phyloP scores from a whole-genome alignment of 2,888 invertebrate species.

The Hecatera dysodea region DNA sequence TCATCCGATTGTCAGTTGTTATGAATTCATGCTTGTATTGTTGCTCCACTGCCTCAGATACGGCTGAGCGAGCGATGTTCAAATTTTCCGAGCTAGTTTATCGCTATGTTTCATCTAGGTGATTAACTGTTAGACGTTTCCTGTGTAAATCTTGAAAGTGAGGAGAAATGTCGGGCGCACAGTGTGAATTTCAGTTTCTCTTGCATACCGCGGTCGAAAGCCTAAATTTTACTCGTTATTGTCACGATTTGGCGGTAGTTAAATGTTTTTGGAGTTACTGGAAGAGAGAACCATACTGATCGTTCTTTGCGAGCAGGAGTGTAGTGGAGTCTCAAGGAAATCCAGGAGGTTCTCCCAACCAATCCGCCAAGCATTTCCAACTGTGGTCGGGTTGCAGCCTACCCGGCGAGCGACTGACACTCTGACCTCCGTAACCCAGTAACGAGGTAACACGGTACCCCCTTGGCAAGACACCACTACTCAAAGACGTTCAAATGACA shows the following conservation, averaged over 20 bases:
- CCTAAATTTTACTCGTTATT: slow-evolving; percentile 6
- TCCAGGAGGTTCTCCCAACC: neutral
- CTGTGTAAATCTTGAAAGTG: slow-evolving; percentile 59
- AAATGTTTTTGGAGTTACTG: neutral
- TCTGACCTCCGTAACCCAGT: no score
- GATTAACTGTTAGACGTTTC: slow-evolving; percentile 54
- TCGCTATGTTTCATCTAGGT: slow-evolving; percentile 46
- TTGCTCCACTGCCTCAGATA: slow-evolving; percentile 59
- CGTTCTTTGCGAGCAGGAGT: neutral
- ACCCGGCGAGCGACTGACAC: no score
- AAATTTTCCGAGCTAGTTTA: slow-evolving; percentile 49
- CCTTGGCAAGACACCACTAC: no score
- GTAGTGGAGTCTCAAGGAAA: neutral
- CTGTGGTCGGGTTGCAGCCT: neutral
- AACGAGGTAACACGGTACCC: no score
- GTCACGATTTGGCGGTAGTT: neutral
- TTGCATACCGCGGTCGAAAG: slow-evolving; percentile 44
- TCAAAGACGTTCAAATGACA: no score
- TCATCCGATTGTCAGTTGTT: slow-evolving; percentile 60
- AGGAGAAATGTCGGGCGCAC: slow-evolving; percentile 30
- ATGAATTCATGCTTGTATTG: slow-evolving; percentile 53
- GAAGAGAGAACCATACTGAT: neutral
- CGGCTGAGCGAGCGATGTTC: slow-evolving; percentile 50
- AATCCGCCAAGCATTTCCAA: no score
- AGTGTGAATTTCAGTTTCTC: slow-evolving; percentile 46